Conservation (phyloP, 1,140 invertebrate genomes). For the Pachypsylla venusta region DNA sequence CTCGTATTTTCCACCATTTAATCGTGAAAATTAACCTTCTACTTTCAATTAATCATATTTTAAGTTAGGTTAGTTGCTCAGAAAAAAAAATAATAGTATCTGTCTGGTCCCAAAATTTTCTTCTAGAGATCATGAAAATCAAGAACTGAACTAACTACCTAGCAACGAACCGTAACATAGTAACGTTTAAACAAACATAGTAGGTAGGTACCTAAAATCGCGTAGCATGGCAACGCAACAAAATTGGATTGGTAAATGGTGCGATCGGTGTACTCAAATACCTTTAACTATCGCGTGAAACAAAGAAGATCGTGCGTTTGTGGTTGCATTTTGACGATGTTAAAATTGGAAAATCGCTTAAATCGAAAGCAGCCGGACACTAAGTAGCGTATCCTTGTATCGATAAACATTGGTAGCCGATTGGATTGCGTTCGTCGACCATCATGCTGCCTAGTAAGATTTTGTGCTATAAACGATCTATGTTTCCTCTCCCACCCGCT, state of each 20-base stretch:
- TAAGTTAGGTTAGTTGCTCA: too few species aligned
- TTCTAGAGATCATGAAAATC: too few species aligned
- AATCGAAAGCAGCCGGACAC: constrained; percentile 19
- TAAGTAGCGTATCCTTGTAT: constrained; percentile 16
- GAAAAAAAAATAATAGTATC: too few species aligned
- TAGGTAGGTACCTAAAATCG: too few species aligned
- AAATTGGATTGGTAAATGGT: constrained; percentile 29
- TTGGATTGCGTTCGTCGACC: constrained; percentile 23
- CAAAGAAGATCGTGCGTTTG: constrained; percentile 17
- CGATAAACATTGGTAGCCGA: constrained; percentile 16
- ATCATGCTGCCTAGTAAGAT: constrained; percentile 9
- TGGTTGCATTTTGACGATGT: constrained; percentile 21
- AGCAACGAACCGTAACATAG: constrained; percentile 27
- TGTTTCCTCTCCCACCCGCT: constrained; percentile 24
- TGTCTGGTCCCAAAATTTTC: too few species aligned
- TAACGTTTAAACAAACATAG: constrained; percentile 28
- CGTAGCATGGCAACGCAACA: too few species aligned
- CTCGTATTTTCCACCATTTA: too few species aligned
- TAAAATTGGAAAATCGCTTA: constrained; percentile 19
- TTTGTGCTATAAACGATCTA: constrained; percentile 18
- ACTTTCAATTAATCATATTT: too few species aligned
- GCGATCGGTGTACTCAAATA: constrained; percentile 27
- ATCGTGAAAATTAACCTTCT: too few species aligned
- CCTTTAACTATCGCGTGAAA: constrained; percentile 23
- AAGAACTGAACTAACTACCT: too few species aligned